Evolutionary conservation across 37 sponge, comb jelly and placozoan species (phyloP), one percentile per base, ranked within the genome.

Genomic region (Oopsacas minuta): DNA sequence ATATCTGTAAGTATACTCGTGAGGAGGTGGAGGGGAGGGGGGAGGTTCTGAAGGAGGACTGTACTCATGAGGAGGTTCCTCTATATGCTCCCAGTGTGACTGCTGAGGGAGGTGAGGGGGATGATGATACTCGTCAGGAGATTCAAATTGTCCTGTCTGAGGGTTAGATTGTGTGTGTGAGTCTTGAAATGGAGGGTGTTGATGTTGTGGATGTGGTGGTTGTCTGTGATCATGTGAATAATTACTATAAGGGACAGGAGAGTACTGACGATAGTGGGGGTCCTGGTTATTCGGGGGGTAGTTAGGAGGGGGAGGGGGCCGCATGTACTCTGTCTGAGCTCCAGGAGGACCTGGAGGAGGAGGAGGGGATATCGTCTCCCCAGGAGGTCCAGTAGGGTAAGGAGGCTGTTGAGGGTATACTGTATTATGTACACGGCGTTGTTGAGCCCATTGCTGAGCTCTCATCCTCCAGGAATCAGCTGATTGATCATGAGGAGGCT

Each of bases 371-470:
- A n/a, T 34, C 28, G 75, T 25, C 32, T 25, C 3, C 17, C 30
- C 75, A 12, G 75, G 22, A 25, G 75, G 28, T 25, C 7, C 7
- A 12, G 28, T 3, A 12, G 75, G 75, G 22, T 25, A 34, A 12
- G 75, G 75, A 3, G 75, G 75, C 32, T 42, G 49, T 15, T 8
- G 49, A 15, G 49, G 49, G 49, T 42, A 42, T 15, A 42, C 49
- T 15, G 49, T 42, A 15, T 10, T 61, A 34, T 61, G 30, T 34
- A 61, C 75, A 5, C 75, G 75, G 20, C 75, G 75, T 34, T 61
- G 75, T 3, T 61, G 75, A 10, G 75, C 75, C 75, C 75, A 61
- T 34, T 61, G 75, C 75, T 61, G 75, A 3, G 75, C 75, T 12
- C 75, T 25, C 28, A 61, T n/a, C 32, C 32, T 34, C 75, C 75